Conservation (phyloP, 2,113 vertebrate genomes). For the Cranoglanis bouderius region DNA sequence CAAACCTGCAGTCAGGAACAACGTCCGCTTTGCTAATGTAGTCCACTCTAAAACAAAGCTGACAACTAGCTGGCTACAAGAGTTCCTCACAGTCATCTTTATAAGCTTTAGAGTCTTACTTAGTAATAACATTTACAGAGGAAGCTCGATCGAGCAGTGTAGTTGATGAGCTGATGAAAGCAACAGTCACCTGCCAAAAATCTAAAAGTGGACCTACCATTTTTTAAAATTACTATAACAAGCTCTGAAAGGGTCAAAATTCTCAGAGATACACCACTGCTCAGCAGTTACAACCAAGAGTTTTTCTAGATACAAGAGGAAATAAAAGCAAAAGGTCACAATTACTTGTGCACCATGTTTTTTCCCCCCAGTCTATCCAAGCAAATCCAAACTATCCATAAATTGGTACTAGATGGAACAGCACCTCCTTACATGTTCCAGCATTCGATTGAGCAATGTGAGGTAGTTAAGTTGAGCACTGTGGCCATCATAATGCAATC, state of each 20-base stretch:
- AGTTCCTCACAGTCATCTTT: background rate
- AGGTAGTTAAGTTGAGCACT: background rate
- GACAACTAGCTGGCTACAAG: background rate
- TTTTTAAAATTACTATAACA: too few relatives aligned
- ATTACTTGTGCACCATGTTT: too few relatives aligned
- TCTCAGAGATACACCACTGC: background rate
- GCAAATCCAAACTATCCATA: background rate
- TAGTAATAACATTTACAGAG: conserved; percentile 38
- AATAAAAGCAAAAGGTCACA: too few relatives aligned
- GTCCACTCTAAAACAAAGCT: conserved; percentile 3
- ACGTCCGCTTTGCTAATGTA: background rate
- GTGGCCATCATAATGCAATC: background rate
- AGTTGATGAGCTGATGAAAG: background rate
- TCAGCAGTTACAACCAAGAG: too few relatives aligned
- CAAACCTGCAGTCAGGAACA: conserved; percentile 17
- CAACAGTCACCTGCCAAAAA: background rate
- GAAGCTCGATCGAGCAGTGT: background rate
- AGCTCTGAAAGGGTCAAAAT: background rate
- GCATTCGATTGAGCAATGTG: background rate
- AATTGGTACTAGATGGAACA: background rate
- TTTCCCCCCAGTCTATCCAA: background rate
- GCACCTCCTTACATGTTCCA: background rate
- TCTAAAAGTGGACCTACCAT: background rate
- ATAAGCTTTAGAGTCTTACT: background rate
- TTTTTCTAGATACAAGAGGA: too few relatives aligned